Conservation (phyloP, 2,797 vertebrate genomes). For the Falco cherrug region DNA sequence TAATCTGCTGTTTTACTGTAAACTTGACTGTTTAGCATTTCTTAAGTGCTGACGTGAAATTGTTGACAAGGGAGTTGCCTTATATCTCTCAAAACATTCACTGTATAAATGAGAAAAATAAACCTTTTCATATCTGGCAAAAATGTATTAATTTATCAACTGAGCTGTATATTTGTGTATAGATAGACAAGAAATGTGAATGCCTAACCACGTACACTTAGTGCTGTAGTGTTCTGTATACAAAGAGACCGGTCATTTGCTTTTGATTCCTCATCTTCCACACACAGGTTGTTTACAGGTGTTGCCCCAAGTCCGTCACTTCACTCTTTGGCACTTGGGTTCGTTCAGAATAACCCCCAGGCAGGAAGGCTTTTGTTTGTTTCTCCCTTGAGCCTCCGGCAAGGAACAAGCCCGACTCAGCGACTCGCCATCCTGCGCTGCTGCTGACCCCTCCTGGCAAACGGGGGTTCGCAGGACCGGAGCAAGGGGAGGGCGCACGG, state of each 20-base stretch:
- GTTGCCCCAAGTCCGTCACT: neutral
- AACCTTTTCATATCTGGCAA: conserved; percentile 68
- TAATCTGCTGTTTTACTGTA: conserved; percentile 71
- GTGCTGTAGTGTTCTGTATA: neutral
- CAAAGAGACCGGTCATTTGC: neutral
- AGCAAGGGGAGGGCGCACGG: accelerated
- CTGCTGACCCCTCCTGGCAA: conserved; percentile 19
- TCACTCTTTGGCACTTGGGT: neutral
- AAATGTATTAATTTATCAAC: conserved; percentile 55
- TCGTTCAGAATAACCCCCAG: neutral
- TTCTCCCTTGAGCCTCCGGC: neutral
- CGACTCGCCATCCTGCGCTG: neutral
- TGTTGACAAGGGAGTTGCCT: conserved; percentile 69
- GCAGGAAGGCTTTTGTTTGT: neutral
- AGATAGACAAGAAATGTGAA: conserved; percentile 45
- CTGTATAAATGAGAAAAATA: conserved; percentile 67
- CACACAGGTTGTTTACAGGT: conserved; percentile 57
- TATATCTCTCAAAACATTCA: conserved; percentile 72
- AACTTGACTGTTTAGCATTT: conserved; percentile 70
- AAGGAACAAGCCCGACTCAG: accelerated
- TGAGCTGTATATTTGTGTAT: conserved; percentile 62
- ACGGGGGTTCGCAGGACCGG: accelerated
- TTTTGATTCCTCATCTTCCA: conserved; percentile 9
- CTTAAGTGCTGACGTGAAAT: conserved; percentile 61
- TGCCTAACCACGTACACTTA: neutral